Base-by-base conservation (phyloP, 2,113 vertebrate genomes). In the Amblyopsis rosae region DNA sequence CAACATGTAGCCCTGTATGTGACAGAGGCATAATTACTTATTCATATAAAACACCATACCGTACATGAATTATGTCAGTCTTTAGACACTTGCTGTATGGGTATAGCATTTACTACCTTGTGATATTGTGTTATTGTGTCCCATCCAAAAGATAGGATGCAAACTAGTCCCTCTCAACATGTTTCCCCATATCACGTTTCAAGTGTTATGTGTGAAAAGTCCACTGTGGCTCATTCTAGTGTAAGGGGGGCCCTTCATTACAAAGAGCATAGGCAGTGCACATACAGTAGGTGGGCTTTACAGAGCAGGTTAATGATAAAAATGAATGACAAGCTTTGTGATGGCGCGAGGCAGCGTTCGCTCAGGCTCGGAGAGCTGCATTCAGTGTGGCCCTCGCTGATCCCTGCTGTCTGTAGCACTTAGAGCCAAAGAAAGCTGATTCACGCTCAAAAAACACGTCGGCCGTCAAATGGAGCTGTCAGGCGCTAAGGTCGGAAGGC, bases 401-500 rank as follows among this genome's bases (percentile, higher is more conserved):
- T 87, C 86, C 84, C 69, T 72, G 81, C 86, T 91, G 90, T 92
- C 88, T 85, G 62, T 83, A 77, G 85, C 86, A 85, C 79, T 89
- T 86, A 78, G 72, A 85, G 83, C 80, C 81, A 81, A 81, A 87
- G 88, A 87, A 90, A 89, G 86, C 80, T 76, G 86, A 90, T 89
- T 86, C 70, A 79, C 88, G 86, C 89, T 91, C 82, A 87, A 85
- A 87, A 90, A 88, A 82, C 73, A 82, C 82, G 84, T 90, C 85
- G 85, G 75, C 84, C 85, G 89, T 92, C 90, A 90, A 90, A 90
- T 87, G 81, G 72, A 83, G 80, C 90, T 82, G 85, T 83, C 85
- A 86, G 82, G 84, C 79, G 60, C 89, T 86, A 84, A 88, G 87
- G 84, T 71, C 81, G 84, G 78, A 81, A 89, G 88, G 90, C 88